Percentiles rank a stretch among this genome's conserved stretches.
These are phyloP conservation scores for Drosophila dunni DNA, from an alignment of 1,140 invertebrate genomes.

Conservation along the genomic window DNA sequence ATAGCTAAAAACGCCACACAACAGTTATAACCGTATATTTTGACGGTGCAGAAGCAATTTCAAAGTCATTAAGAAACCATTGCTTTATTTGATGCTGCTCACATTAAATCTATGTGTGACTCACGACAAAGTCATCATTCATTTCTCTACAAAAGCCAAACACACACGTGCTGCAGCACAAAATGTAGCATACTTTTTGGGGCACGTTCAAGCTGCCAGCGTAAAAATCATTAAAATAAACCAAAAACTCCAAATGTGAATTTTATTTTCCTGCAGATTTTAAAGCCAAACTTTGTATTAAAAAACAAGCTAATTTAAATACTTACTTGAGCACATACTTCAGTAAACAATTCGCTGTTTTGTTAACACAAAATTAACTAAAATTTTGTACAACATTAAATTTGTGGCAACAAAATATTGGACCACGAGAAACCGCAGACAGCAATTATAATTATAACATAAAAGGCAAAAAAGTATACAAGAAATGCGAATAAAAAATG, in stretches of 20 bases:
- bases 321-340: background rate
- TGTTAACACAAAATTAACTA: too few relatives aligned
- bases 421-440: slow-evolving; percentile 33
- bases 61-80: slow-evolving; percentile 70
- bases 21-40: background rate
- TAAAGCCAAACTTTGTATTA: background rate
- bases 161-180: slow-evolving; percentile 9
- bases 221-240: slow-evolving; percentile 64
- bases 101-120: slow-evolving; percentile 44
- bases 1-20: slow-evolving; percentile 5
- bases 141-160: slow-evolving; percentile 14
- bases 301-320: slow-evolving; percentile 26
- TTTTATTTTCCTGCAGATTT: background rate
- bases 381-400: too few relatives aligned
- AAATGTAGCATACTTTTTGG: slow-evolving; percentile 50
- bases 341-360: too few relatives aligned
- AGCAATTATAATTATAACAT: slow-evolving; percentile 31
- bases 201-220: slow-evolving; percentile 44
- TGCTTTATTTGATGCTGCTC: slow-evolving; percentile 48
- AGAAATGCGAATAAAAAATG: background rate
- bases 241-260: slow-evolving; percentile 55
- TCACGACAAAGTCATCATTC: slow-evolving; percentile 59
- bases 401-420: slow-evolving; percentile 19
- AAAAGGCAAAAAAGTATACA: background rate
- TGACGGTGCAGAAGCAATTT: slow-evolving; percentile 46